Conservation (phyloP, 1,140 invertebrate species). For the Physella acuta region DNA sequence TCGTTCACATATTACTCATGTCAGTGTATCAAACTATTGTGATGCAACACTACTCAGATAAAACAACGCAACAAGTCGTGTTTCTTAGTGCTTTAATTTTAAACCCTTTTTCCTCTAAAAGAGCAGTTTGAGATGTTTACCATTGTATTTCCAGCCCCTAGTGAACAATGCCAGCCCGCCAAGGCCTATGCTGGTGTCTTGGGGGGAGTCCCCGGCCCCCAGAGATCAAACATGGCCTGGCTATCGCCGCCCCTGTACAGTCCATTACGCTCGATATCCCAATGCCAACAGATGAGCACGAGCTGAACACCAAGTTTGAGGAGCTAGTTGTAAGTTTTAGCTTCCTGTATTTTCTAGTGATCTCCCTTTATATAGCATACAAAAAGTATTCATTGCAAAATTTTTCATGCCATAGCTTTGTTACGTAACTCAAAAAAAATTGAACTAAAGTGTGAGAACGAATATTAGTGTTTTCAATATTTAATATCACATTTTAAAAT, state of each 20-base stretch:
- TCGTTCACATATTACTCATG: too few relatives aligned
- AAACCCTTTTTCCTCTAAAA: neutral
- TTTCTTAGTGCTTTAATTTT: neutral
- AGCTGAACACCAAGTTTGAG: constrained; percentile 89
- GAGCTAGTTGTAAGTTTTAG: constrained; percentile 87
- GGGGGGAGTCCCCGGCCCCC: constrained; percentile 49
- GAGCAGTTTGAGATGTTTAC: too few relatives aligned
- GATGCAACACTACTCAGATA: too few relatives aligned
- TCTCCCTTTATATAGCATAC: too few relatives aligned
- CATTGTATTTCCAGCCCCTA: neutral
- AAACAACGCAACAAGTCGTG: neutral
- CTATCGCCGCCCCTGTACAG: constrained; percentile 81
- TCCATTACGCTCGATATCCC: constrained; percentile 82
- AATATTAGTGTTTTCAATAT: too few relatives aligned
- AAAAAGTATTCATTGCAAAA: too few relatives aligned
- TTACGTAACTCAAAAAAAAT: too few relatives aligned
- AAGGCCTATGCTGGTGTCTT: constrained; percentile 57
- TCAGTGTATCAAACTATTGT: too few relatives aligned
- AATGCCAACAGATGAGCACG: constrained; percentile 84
- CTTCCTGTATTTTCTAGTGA: too few relatives aligned
- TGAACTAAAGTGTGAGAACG: too few relatives aligned
- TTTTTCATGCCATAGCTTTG: too few relatives aligned
- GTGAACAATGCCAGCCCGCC: constrained; percentile 40
- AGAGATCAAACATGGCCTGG: constrained; percentile 63
- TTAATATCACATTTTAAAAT: too few relatives aligned